Conservation (phyloP, 2,888 invertebrate genomes). For the Allolobophora icterica region DNA sequence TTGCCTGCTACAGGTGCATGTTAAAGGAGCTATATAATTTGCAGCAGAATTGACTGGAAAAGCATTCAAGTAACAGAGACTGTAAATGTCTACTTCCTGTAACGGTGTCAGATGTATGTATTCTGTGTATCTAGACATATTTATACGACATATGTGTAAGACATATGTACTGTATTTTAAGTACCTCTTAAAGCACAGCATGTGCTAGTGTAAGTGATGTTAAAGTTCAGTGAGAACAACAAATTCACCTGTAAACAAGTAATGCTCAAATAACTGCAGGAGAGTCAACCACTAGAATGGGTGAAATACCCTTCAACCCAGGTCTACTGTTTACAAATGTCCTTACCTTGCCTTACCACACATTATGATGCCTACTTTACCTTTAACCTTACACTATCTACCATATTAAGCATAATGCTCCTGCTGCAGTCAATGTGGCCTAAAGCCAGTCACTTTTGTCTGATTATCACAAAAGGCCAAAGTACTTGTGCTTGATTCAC, state of each 20-base stretch:
- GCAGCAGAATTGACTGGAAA: neutral
- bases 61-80: neutral
- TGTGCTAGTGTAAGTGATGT: neutral
- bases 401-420: neutral
- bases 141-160: neutral
- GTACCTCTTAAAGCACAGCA: constrained; percentile 2
- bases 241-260: neutral
- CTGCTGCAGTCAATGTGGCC: neutral
- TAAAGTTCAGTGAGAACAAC: neutral
- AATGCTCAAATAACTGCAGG: neutral
- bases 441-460: neutral
- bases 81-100: neutral
- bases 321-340: neutral
- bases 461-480: neutral
- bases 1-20: neutral
- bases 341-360: neutral
- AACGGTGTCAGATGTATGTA: neutral
- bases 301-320: neutral
- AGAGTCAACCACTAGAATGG: neutral
- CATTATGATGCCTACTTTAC: neutral
- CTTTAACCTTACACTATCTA: neutral
- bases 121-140: neutral
- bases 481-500: neutral
- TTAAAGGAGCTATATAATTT: neutral
- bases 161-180: neutral